Percentiles rank a stretch among this genome's conserved stretches.
Evolutionary conservation across 2,113 vertebrate genomes (phyloP).

Genomic region (Mustela lutreola): DNA sequence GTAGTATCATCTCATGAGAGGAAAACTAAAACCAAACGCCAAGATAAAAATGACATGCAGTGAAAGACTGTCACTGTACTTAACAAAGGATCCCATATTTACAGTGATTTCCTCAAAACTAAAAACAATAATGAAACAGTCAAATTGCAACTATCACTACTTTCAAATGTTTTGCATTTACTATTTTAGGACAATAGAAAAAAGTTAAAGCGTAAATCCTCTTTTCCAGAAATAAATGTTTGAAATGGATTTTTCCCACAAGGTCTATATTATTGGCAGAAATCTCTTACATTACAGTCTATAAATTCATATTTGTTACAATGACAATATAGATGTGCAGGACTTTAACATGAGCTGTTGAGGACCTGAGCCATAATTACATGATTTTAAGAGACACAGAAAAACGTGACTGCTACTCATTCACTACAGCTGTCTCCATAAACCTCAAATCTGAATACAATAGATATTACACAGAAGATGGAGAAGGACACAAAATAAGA

Average conservation of each 20-base stretch:
- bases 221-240: constrained; percentile 19
- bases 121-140: background rate
- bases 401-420: background rate
- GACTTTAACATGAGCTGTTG: background rate
- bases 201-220: background rate
- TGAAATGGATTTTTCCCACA: background rate
- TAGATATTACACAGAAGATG: background rate
- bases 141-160: background rate
- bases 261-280: background rate
- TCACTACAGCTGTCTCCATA: background rate
- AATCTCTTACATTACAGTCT: background rate
- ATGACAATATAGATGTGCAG: background rate
- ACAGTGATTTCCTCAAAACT: background rate
- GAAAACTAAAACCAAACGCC: background rate
- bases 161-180: constrained; percentile 14
- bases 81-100: background rate
- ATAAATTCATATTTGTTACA: constrained; percentile 51
- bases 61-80: background rate
- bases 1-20: background rate
- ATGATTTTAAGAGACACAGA: constrained; percentile 1
- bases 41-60: background rate
- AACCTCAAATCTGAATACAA: background rate
- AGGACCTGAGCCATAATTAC: background rate
- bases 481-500: background rate
- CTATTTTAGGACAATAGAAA: background rate